phyloP scores from a whole-genome alignment of 2,113 vertebrate species.

The Petaurus breviceps region DNA sequence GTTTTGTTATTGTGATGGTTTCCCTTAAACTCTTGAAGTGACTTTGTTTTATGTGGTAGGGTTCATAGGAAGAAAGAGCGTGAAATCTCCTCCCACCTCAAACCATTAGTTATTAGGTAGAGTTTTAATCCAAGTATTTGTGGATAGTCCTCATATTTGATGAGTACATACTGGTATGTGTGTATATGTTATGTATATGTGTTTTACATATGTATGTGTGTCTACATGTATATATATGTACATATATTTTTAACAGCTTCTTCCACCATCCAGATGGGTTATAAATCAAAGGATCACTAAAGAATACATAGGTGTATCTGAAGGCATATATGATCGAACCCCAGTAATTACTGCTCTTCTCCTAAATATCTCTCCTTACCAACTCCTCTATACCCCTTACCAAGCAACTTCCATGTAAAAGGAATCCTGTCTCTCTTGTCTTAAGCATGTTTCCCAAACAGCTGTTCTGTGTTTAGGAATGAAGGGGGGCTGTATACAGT shows the following conservation, averaged over 20 bases:
- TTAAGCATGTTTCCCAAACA: background rate
- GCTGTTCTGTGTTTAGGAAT: background rate
- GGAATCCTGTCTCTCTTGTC: background rate
- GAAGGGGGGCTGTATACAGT: background rate
- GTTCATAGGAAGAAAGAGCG: background rate
- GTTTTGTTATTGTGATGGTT: constrained; percentile 46
- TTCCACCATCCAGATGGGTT: background rate
- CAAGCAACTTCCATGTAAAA: background rate
- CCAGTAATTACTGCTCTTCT: accelerated
- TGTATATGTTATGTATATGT: background rate
- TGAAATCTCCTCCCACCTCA: background rate
- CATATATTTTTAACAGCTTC: background rate
- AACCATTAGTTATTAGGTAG: background rate
- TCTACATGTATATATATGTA: too few species aligned
- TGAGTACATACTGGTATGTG: background rate
- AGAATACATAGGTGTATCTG: accelerated
- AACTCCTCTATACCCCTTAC: background rate
- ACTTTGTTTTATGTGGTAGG: background rate
- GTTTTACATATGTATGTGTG: too few species aligned
- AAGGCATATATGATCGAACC: too few species aligned
- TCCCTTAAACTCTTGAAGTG: constrained; percentile 41
- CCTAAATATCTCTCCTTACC: accelerated
- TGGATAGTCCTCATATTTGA: background rate
- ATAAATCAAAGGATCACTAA: background rate
- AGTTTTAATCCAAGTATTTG: background rate